Evolutionary conservation across 2,113 vertebrate genomes (phyloP), one percentile per base, ranked within the genome.

Genomic region (Vidua macroura): DNA sequence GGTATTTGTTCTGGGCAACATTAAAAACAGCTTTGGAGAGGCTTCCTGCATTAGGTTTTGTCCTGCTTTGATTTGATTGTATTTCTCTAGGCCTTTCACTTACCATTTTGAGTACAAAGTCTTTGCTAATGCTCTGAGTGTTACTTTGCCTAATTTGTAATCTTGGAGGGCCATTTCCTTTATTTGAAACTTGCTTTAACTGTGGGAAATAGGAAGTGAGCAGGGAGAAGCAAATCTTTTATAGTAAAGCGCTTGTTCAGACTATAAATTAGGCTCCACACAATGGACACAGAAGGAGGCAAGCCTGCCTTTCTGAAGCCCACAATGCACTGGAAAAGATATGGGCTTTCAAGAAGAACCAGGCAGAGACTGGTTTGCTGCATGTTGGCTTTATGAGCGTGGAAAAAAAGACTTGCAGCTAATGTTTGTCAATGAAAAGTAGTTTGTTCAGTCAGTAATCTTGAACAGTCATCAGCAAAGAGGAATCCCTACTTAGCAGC

Each of bases 151-250:
- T 98, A 95, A 96, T 98, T 98, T 97, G 96, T 96, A 96, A 92
- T 97, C 97, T 96, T 91, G 89, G 93, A 90, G 95, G 90, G 90
- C 93, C 9, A 11, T 93, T 79, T 94, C 95, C 88, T 97, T 98
- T 97, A 96, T 97, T 95, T 93, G 74, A 96, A 97, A 97, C 83
- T 95, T 96, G 95, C 92, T 96, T 96, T 96, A 96, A 97, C 96
- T 98, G 97, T 98, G 98, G 97, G 98, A 98, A 98, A 98, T 98
- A 96, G 97, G 97, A 98, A 97, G 96, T 95, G 96, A 98, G 91
- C 84, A 55, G 90, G 93, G 96, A 97, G 90, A 97, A 96, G 92
- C 94, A 95, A 96, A 96, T 96, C 96, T 95, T 98, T 96, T 96
- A 91, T 95, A 90, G 90, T 7, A 11, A 93, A 81, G 53, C 3